These are phyloP conservation scores for Orthonychiurus folsomi DNA, from an alignment of 2,888 invertebrate genomes.

Conservation along the genomic window DNA sequence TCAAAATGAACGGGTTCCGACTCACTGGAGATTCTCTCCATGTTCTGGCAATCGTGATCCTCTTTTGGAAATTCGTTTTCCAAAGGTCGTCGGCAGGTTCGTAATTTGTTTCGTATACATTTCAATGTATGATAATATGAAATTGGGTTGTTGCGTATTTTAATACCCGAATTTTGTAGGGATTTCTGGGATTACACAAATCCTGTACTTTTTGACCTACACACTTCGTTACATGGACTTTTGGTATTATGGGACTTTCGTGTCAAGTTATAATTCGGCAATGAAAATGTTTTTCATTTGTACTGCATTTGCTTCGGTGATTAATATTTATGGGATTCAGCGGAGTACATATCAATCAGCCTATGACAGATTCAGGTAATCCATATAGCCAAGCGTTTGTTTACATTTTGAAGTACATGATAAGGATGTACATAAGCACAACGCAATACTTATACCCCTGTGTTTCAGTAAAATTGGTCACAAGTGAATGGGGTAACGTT, in stretches of 20 bases:
- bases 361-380: constrained; percentile 19
- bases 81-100: constrained; percentile 16
- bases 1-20: constrained; percentile 17
- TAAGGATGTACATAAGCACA: too few species aligned
- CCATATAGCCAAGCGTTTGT: background rate
- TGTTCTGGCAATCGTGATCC: constrained; percentile 18
- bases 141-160: too few species aligned
- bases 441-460: background rate
- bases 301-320: too few species aligned
- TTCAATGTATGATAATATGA: too few species aligned
- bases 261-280: too few species aligned
- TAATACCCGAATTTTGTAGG: constrained; percentile 15
- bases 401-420: too few species aligned
- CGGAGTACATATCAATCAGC: constrained; percentile 13
- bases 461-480: background rate
- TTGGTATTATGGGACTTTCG: background rate
- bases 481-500: background rate
- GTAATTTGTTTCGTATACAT: constrained; percentile 4
- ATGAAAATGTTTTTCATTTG: too few species aligned
- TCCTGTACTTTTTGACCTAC: constrained; percentile 20
- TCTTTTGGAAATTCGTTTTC: constrained; percentile 15
- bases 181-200: constrained; percentile 21
- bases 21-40: constrained; percentile 18
- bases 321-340: background rate
- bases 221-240: constrained; percentile 20